Percentiles rank a stretch among this genome's conserved stretches.
Conservation (phyloP, 2,888 invertebrate species). For the Drosophila longiperda region DNA sequence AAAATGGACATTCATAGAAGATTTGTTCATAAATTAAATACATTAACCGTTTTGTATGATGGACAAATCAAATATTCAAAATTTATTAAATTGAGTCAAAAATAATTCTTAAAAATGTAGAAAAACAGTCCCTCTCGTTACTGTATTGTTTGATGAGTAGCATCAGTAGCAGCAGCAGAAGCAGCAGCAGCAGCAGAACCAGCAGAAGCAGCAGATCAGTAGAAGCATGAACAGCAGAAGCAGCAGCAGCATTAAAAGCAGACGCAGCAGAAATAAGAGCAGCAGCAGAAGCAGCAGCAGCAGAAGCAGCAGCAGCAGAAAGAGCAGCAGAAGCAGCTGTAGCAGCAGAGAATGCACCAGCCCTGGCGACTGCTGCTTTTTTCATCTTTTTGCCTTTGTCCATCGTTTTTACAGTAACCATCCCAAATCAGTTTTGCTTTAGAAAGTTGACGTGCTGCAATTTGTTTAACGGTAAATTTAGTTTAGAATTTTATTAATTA, state of each 20-base stretch:
- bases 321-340: not conserved
- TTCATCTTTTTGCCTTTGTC: constrained; percentile 36
- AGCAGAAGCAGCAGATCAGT: too few species aligned
- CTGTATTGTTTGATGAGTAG: not conserved
- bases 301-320: not conserved
- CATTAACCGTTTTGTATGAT: not conserved
- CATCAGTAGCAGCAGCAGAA: too few species aligned
- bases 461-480: constrained; percentile 22
- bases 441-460: constrained; percentile 26
- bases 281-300: too few species aligned
- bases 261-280: too few species aligned
- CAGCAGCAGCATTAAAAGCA: too few species aligned
- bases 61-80: not conserved
- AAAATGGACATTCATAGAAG: not conserved
- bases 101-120: not conserved
- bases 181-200: too few species aligned
- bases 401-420: constrained; percentile 35
- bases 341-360: not conserved
- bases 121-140: too few species aligned
- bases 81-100: not conserved
- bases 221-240: too few species aligned
- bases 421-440: constrained; percentile 12
- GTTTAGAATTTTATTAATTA: constrained; percentile 4
- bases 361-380: constrained; percentile 24
- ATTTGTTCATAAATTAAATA: not conserved